phyloP scores from a whole-genome alignment of 1,140 invertebrate species.

The Musca domestica region DNA sequence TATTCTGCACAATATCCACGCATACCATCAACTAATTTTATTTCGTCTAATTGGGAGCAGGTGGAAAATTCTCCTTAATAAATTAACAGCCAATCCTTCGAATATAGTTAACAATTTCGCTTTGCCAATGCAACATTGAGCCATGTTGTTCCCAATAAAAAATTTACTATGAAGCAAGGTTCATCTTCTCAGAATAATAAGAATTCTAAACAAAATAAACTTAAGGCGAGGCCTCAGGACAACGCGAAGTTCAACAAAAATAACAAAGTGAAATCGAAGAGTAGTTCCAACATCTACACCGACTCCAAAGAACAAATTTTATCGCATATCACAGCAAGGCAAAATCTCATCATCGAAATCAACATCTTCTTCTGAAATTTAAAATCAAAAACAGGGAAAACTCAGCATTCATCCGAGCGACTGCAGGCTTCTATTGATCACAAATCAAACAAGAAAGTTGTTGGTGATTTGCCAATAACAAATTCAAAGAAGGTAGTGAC shows the following conservation, averaged over 20 bases:
- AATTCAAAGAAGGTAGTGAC: neutral
- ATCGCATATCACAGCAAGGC: slow-evolving; percentile 28
- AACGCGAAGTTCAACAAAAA: slow-evolving; percentile 29
- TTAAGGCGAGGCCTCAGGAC: slow-evolving; percentile 29
- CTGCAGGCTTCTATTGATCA: slow-evolving; percentile 28
- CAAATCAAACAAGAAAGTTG: slow-evolving; percentile 41
- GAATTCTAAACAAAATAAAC: slow-evolving; percentile 36
- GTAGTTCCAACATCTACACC: slow-evolving; percentile 8
- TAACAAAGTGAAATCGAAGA: neutral
- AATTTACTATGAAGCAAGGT: slow-evolving; percentile 37
- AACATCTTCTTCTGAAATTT: neutral
- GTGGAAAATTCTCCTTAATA: slow-evolving; percentile 22
- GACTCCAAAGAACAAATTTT: slow-evolving; percentile 26
- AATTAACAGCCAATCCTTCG: neutral
- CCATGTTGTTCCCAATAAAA: slow-evolving; percentile 15
- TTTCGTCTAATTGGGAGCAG: slow-evolving; percentile 24
- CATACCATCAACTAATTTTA: slow-evolving; percentile 46
- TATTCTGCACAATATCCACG: slow-evolving; percentile 51
- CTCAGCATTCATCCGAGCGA: slow-evolving; percentile 15
- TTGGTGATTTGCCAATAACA: slow-evolving; percentile 32
- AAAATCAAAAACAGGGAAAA: slow-evolving; percentile 10
- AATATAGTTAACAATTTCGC: slow-evolving; percentile 1
- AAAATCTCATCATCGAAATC: slow-evolving; percentile 16
- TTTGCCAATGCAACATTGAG: slow-evolving; percentile 19
- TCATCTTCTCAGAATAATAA: slow-evolving; percentile 37